Percentiles rank a stretch among this genome's conserved stretches.
Conservation (phyloP, 64 coral and sea anemone genomes). For the Montipora sp. region DNA sequence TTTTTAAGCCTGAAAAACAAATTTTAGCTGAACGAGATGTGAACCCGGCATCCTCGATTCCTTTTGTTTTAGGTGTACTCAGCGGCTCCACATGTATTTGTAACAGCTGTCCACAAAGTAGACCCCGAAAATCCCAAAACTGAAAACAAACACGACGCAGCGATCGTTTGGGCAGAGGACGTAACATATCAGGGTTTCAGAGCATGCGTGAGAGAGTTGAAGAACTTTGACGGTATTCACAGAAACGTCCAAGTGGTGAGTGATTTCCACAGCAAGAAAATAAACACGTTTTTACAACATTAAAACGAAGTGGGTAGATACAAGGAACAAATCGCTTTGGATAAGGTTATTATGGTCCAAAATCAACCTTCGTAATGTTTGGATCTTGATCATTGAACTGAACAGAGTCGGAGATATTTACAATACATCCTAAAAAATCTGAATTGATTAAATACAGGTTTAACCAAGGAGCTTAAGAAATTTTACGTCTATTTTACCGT, state of each 20-base stretch:
- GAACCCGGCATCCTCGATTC: neutral
- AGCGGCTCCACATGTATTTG: conserved; percentile 46
- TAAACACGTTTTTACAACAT: neutral
- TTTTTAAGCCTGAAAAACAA: neutral
- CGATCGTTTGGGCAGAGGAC: conserved; percentile 72
- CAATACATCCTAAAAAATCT: no score
- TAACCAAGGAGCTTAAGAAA: no score
- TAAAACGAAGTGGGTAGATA: neutral
- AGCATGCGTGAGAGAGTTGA: conserved; percentile 72
- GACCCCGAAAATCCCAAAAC: neutral
- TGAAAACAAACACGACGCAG: conserved; percentile 53
- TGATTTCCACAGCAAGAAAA: neutral
- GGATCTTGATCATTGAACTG: no score
- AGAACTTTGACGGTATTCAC: conserved; percentile 76
- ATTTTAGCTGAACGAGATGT: neutral
- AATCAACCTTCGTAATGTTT: no score
- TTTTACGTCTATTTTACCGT: no score
- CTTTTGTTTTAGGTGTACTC: conserved; percentile 15
- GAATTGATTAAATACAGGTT: no score
- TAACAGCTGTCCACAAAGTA: conserved; percentile 50
- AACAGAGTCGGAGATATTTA: no score
- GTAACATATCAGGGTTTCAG: conserved; percentile 27
- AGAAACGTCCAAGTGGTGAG: conserved; percentile 51
- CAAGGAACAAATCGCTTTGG: neutral
- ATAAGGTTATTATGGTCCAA: no score